Percentiles rank a stretch among this genome's conserved stretches.
phyloP scores from a whole-genome alignment of 2,113 vertebrate genomes.

The Megaptera novaeangliae region DNA sequence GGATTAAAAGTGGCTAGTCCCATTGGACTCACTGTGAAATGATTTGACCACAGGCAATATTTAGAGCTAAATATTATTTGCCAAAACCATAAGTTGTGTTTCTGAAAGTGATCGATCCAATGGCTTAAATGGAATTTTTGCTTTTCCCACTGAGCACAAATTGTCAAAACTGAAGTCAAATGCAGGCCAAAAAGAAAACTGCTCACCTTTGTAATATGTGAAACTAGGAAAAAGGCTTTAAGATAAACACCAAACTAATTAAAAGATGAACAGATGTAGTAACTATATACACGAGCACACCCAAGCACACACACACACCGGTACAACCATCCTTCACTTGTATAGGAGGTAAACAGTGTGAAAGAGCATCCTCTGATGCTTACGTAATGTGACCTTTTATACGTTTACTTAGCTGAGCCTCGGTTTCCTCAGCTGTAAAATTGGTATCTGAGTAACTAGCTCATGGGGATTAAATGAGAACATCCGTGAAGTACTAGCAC shows the following conservation, averaged over 20 bases:
- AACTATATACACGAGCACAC: background rate
- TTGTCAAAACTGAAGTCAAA: constrained; percentile 35
- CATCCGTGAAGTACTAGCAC: background rate
- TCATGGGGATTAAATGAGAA: background rate
- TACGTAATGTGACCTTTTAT: background rate
- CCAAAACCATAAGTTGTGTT: background rate
- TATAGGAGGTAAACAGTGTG: background rate
- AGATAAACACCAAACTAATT: background rate
- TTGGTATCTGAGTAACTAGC: background rate
- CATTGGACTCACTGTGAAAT: background rate
- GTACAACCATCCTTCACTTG: background rate
- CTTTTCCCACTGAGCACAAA: background rate
- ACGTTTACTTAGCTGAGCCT: background rate
- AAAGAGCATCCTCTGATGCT: background rate
- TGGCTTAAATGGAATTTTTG: constrained; percentile 30
- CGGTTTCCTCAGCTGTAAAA: background rate
- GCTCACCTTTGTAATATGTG: background rate
- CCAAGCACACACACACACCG: background rate
- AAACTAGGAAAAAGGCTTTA: background rate
- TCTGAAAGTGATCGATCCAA: constrained; percentile 21
- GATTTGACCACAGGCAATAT: background rate
- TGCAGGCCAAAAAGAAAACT: background rate
- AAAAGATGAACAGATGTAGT: background rate
- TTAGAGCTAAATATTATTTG: background rate
- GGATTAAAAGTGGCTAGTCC: background rate